Conservation (phyloP, 2,797 vertebrate genomes). For the Gymnoscopelus microlampas region DNA sequence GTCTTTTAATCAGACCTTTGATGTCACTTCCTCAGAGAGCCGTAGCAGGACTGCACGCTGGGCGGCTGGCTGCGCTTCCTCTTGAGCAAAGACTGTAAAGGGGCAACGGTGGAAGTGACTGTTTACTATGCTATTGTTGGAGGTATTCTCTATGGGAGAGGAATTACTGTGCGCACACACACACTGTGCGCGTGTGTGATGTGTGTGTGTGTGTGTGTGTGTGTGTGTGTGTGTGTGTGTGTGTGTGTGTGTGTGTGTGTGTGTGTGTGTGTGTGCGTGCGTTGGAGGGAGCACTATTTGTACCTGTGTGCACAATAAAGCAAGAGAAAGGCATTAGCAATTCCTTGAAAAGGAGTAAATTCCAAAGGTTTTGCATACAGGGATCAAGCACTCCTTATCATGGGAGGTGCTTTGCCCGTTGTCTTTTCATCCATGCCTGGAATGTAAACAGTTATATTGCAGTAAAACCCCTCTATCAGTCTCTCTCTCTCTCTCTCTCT, state of each 20-base stretch:
- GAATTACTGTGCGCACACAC: neutral
- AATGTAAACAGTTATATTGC: slow-evolving; percentile 76
- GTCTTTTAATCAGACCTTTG: slow-evolving; percentile 29
- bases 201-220: neutral
- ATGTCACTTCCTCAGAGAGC: slow-evolving; percentile 24
- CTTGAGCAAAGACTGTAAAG: slow-evolving; percentile 11
- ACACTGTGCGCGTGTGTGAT: no score
- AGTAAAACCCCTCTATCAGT: slow-evolving; percentile 53
- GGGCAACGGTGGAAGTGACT: slow-evolving; percentile 12
- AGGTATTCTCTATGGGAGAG: neutral
- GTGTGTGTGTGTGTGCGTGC: no score
- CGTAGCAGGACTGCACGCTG: slow-evolving; percentile 20
- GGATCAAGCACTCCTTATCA: slow-evolving; percentile 54
- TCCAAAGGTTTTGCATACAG: slow-evolving; percentile 55
- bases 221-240: neutral
- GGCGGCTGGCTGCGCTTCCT: slow-evolving; percentile 15
- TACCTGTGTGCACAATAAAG: neutral
- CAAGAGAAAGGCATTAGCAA: slow-evolving; percentile 8
- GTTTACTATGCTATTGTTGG: slow-evolving; percentile 12
- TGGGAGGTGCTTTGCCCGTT: slow-evolving; percentile 46
- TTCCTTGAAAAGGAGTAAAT: slow-evolving; percentile 55
- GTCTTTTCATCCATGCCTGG: slow-evolving; percentile 67
- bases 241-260: no score
- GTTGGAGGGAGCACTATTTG: neutral
- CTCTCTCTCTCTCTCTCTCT: slow-evolving; percentile 47